phyloP scores from a whole-genome alignment of 2,113 vertebrate species.

The Euleptes europaea region DNA sequence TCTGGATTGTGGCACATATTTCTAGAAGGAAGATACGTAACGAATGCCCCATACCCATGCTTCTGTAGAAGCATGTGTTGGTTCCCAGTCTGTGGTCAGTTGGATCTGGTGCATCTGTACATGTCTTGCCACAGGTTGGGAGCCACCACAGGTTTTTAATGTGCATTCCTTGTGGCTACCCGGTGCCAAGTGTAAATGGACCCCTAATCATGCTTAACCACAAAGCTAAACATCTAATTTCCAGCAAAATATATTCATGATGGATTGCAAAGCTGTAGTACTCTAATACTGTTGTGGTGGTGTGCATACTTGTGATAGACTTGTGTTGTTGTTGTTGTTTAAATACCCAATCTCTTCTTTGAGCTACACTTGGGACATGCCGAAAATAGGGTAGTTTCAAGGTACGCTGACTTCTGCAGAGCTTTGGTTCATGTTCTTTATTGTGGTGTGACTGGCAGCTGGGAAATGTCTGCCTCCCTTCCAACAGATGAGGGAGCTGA shows the following conservation, averaged over 20 bases:
- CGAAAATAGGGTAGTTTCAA: background rate
- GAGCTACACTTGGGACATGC: background rate
- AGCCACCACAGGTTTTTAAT: background rate
- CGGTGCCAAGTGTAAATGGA: background rate
- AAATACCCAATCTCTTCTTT: background rate
- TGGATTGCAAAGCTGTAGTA: too few species aligned
- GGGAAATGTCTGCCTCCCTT: too few species aligned
- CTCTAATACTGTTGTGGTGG: background rate
- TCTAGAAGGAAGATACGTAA: background rate
- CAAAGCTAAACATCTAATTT: background rate
- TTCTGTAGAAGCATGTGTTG: background rate
- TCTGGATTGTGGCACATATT: background rate
- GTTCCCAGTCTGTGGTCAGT: background rate
- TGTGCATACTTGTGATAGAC: background rate
- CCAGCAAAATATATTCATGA: too few species aligned
- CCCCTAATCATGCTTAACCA: background rate
- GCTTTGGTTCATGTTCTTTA: background rate
- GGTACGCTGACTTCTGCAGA: background rate
- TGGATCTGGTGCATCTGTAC: background rate
- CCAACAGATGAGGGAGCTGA: too few species aligned
- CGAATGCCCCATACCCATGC: too few species aligned
- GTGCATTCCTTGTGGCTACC: background rate
- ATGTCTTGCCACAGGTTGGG: too few species aligned
- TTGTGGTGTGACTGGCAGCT: background rate
- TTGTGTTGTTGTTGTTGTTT: background rate